Base-by-base conservation (phyloP, 2,113 vertebrate genomes). In the Ammospiza caudacuta region DNA sequence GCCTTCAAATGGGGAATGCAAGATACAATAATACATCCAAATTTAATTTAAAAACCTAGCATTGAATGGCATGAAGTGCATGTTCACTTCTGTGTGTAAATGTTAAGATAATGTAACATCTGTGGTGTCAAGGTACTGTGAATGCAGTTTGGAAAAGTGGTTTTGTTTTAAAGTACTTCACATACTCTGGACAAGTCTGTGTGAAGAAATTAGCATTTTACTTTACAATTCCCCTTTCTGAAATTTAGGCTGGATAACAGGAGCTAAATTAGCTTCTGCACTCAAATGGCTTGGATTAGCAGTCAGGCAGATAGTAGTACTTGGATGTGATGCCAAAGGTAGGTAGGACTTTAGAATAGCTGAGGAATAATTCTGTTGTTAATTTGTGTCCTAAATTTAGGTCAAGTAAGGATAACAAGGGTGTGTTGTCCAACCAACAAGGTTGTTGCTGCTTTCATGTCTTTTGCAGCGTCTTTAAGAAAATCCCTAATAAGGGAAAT, bases 61-160 rank as follows among this genome's bases (percentile, higher is more conserved):
- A 11, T 1, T 35, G 19, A 69, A 70, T 66, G 37, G 22, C 37
- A 31, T 1, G 1, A 84, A 55, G 12, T 57, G 9, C 5, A 0
- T 3, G 0, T 81, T 73, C 23, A 20, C 4, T 14, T 70, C 13
- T 39, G 16, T 37, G n/a, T 49, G 19, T 81, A 55, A 67, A 52
- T 22, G 6, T 55, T 83, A 54, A 62, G 51, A 24, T 74, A 54
- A 55, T 46, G 6, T 69, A 18, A 51, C 12, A 15, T 1, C 1
- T 72, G 28, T 43, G 16, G 7, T 84, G 33, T 85, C 19, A 35
- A 14, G 17, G 15, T 84, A n/a, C 23, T 66, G 25, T 41, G 51
- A 81, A 41, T 66, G 15, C 55, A 31, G 12, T 63, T 63, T 47
- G 11, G 51, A 83, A 91, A 82, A n/a, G 20, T 25, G 15, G 47